Evolutionary conservation across 1,140 invertebrate species (phyloP), one percentile per base, ranked within the genome.

Genomic region (Rhynchophorus ferrugineus): DNA sequence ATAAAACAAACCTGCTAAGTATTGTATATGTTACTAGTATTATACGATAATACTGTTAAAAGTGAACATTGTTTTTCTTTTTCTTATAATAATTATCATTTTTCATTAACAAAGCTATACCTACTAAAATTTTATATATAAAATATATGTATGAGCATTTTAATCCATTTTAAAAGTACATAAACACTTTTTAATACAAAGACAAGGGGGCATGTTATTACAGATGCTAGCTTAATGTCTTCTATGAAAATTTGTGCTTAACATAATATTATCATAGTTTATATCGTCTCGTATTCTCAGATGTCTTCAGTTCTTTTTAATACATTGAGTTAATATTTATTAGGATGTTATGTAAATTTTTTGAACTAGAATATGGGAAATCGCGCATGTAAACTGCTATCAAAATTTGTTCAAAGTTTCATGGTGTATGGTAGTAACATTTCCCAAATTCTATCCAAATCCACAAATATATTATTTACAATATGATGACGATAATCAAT

Each of bases 81-180:
- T 29, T 29, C 24, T 29, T 29, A 29, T 11, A 29, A n/a, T n/a
- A n/a, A 22, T 29, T 13, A 29, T 17, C 33, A 44, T 24, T 6
- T 17, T 18, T 14, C 9, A 8, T 45, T 36, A 45, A 34, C 20
- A 45, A 45, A 45, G 44, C 44, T 45, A 45, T 18, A 8, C n/a
- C 38, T 41, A 41, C 38, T 11, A 41, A 45, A 45, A 45, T 45
- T 36, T 7, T 45, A 34, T 36, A 45, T 45, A 45, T 45, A 45
- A 45, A 45, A 45, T 45, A 45, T 45, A 45, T 44, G 5, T 33
- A 20, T 29, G 24, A 44, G 20, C 20, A 29, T 44, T 41, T 41
- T 18, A 18, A 41, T 18, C 20, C 17, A 14, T 3, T 38, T 41
- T 19, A 41, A 41, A 41, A 41, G 16, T 41, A 2, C 14, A 41